phyloP scores from a whole-genome alignment of 2,888 invertebrate species.

The Cistogaster globosa region DNA sequence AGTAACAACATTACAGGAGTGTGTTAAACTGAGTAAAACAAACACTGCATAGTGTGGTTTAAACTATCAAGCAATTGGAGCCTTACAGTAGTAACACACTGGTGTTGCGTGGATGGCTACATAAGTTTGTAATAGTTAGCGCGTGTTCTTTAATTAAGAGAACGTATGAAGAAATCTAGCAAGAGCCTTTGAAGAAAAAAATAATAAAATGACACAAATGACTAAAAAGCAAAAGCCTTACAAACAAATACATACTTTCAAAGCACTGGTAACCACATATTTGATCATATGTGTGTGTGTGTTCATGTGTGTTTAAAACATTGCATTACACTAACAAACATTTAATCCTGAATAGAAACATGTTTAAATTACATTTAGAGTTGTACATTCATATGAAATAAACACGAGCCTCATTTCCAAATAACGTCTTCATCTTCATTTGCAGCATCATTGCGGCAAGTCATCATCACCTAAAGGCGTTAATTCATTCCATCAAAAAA shows the following conservation, averaged over 20 bases:
- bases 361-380: slow-evolving; percentile 5
- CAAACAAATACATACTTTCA: slow-evolving; percentile 14
- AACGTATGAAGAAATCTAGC: no score
- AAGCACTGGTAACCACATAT: background rate
- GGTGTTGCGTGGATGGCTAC: no score
- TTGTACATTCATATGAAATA: background rate
- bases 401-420: slow-evolving; percentile 58
- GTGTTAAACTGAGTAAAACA: no score
- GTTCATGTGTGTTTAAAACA: background rate
- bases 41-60: no score
- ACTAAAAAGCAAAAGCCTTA: no score
- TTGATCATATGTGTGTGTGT: slow-evolving; percentile 1
- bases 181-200: no score
- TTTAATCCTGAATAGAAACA: slow-evolving; percentile 10
- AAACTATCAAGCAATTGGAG: no score
- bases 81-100: no score
- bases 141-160: no score
- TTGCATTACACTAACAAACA: slow-evolving; percentile 5
- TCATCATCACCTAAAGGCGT: slow-evolving; percentile 70
- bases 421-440: slow-evolving; percentile 67
- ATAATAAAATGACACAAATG: no score
- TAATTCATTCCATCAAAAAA: slow-evolving; percentile 67
- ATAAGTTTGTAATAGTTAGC: no score
- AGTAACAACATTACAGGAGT: no score
- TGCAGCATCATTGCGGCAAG: slow-evolving; percentile 45